These are phyloP conservation scores for Osmoderma eremita DNA, from an alignment of 2,888 invertebrate genomes.

Conservation along the genomic window DNA sequence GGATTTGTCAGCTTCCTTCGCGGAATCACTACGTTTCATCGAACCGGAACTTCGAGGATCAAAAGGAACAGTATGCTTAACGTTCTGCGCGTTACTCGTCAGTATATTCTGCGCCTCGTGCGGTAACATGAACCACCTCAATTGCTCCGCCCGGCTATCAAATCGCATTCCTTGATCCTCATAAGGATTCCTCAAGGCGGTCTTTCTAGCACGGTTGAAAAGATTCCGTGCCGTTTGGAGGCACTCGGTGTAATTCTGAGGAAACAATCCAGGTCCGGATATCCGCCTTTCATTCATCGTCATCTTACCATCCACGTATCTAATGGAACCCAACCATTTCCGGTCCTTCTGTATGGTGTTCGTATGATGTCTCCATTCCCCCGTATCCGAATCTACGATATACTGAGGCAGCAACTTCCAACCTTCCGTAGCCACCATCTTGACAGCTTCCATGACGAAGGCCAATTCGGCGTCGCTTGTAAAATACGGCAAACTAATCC, in stretches of 20 bases:
- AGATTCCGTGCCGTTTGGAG: conserved; percentile 81
- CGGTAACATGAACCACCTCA: conserved; percentile 91
- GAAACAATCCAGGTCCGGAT: conserved; percentile 77
- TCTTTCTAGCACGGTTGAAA: conserved; percentile 80
- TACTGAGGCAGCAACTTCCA: conserved; percentile 92
- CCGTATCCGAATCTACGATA: conserved; percentile 85
- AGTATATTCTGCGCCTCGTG: conserved; percentile 84
- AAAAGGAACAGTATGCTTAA: conserved; percentile 81
- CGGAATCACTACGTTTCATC: conserved; percentile 32
- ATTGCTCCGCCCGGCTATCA: conserved; percentile 73
- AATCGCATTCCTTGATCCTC: conserved; percentile 81
- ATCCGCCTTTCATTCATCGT: conserved; percentile 76
- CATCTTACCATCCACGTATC: conserved; percentile 76
- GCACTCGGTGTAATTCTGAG: conserved; percentile 80
- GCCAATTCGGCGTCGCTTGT: conserved; percentile 82
- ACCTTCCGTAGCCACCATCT: conserved; percentile 88
- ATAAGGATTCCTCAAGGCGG: conserved; percentile 77
- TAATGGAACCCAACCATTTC: conserved; percentile 82
- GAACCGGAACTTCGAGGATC: conserved; percentile 65
- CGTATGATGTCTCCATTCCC: conserved; percentile 88
- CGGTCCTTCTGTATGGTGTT: conserved; percentile 82
- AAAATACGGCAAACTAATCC: conserved; percentile 87
- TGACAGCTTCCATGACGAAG: conserved; percentile 84
- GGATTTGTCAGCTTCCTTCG: conserved; percentile 46
- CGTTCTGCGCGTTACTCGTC: conserved; percentile 78